Evolutionary conservation across 1,140 invertebrate species (phyloP).

Genomic region (Potamilus streckersoni): DNA sequence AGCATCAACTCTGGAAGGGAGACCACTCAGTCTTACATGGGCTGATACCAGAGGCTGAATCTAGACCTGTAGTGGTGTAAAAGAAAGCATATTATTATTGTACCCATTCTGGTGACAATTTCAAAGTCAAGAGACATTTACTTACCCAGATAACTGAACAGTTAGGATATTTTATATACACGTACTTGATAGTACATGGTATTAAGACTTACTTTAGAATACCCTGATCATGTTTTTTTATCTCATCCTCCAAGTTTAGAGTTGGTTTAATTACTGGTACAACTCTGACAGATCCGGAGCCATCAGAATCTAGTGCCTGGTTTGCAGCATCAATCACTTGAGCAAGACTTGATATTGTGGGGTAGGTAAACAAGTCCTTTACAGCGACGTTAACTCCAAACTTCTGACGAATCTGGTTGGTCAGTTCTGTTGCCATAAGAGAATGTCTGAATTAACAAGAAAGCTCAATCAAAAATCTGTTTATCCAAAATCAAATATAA

Average conservation of each 20-base stretch:
- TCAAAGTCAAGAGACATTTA: too few relatives aligned
- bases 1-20: too few relatives aligned
- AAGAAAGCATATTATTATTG: too few relatives aligned
- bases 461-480: neutral
- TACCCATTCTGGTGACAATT: too few relatives aligned
- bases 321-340: constrained; percentile 58
- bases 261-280: constrained; percentile 5
- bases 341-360: constrained; percentile 64
- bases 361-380: constrained; percentile 65
- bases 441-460: constrained; percentile 66
- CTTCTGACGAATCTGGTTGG: constrained; percentile 63
- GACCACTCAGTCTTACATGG: too few relatives aligned
- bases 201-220: constrained; percentile 59
- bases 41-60: too few relatives aligned
- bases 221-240: constrained; percentile 65
- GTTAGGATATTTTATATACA: neutral
- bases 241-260: constrained; percentile 63
- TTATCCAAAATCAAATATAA: neutral
- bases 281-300: neutral
- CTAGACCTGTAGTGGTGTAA: too few relatives aligned
- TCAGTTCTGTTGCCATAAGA: constrained; percentile 68
- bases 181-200: neutral
- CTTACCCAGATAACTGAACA: too few relatives aligned
- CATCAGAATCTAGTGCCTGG: constrained; percentile 1
- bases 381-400: constrained; percentile 63